Evolutionary conservation across 2,113 vertebrate genomes (phyloP).

Genomic region (Sporophila hypoxantha): DNA sequence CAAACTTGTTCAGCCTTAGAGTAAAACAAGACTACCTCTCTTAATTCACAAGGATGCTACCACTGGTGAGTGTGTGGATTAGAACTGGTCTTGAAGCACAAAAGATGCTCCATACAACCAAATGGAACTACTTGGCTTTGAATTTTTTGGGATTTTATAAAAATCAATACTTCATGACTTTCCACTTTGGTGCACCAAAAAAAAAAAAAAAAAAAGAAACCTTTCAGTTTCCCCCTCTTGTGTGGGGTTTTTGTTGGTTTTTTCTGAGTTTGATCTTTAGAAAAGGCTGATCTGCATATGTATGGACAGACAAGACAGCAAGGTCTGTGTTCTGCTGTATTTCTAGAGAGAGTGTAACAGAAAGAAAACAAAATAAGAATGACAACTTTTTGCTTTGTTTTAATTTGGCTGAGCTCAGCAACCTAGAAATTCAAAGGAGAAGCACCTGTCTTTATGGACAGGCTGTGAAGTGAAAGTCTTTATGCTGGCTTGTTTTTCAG

Average conservation of each 20-base stretch:
- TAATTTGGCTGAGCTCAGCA: neutral
- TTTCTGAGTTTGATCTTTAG: neutral
- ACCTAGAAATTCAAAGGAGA: neutral
- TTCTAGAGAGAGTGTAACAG: neutral
- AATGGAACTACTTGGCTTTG: neutral
- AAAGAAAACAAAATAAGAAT: neutral
- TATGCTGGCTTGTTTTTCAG: neutral
- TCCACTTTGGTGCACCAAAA: neutral
- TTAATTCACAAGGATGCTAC: conserved; percentile 31
- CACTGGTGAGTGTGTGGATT: conserved; percentile 16
- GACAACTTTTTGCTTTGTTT: neutral
- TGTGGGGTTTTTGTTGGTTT: neutral
- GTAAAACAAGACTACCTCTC: conserved; percentile 62
- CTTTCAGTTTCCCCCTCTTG: neutral
- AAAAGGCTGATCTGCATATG: neutral
- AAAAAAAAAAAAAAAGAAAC: neutral
- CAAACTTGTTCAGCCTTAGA: conserved; percentile 52
- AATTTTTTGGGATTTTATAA: conserved; percentile 13
- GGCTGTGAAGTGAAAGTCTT: neutral
- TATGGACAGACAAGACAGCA: neutral
- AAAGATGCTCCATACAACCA: neutral
- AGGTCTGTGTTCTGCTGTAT: neutral
- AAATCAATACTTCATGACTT: neutral
- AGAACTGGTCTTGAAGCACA: conserved; percentile 27
- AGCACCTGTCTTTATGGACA: neutral